Percentiles rank a stretch among this genome's conserved stretches.
Conservation (phyloP, 2,888 invertebrate species). For the Resseliella maxima region DNA sequence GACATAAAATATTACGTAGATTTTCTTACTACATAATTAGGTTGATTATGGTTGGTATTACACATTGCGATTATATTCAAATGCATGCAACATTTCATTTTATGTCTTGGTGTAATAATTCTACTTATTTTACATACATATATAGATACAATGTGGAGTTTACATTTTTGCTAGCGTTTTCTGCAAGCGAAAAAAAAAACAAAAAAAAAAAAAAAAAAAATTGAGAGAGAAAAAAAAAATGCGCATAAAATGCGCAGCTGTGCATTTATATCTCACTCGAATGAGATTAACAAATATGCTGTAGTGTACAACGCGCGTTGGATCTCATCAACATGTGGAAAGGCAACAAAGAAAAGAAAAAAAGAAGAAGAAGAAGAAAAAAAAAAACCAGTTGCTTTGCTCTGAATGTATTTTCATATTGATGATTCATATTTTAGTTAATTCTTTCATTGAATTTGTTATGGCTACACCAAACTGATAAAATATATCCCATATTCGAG, state of each 20-base stretch:
- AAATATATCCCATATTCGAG: too few species aligned
- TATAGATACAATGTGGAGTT: background rate
- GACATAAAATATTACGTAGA: slow-evolving; percentile 2
- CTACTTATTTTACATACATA: background rate
- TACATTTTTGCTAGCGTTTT: background rate
- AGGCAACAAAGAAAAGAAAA: too few species aligned
- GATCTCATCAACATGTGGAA: too few species aligned
- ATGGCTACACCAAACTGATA: too few species aligned
- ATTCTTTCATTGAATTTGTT: too few species aligned
- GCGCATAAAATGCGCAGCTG: slow-evolving; percentile 53
- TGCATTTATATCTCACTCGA: background rate
- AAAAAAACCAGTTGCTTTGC: too few species aligned
- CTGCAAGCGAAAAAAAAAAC: too few species aligned
- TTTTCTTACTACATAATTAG: slow-evolving; percentile 28
- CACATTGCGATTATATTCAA: slow-evolving; percentile 43
- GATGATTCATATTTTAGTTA: too few species aligned
- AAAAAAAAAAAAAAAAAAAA: too few species aligned
- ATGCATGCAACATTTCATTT: slow-evolving; percentile 31
- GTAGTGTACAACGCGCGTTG: background rate
- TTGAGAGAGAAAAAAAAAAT: too few species aligned
- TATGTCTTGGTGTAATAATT: slow-evolving; percentile 45
- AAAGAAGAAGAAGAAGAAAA: too few species aligned
- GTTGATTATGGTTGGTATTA: slow-evolving; percentile 50
- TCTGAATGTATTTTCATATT: too few species aligned
- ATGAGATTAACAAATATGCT: background rate